phyloP scores from a whole-genome alignment of 2,113 vertebrate genomes.

The Antigone vipio region DNA sequence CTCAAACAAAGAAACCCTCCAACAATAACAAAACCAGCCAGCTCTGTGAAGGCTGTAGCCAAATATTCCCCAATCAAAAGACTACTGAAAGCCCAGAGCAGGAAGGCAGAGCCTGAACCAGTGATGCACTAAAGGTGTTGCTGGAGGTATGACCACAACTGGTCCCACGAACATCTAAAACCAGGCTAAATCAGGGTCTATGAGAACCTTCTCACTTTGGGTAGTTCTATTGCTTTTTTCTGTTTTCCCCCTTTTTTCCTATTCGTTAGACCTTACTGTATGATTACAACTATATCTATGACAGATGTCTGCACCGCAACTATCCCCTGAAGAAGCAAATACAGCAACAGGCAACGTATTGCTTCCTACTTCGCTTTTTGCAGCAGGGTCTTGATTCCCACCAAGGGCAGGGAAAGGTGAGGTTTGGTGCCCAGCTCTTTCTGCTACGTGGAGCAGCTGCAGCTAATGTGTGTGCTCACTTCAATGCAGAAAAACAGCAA shows the following conservation, averaged over 20 bases:
- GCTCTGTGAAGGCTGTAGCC: background rate
- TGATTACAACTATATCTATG: background rate
- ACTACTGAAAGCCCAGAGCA: background rate
- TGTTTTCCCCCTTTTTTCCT: fast-evolving
- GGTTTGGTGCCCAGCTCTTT: background rate
- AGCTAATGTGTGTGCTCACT: background rate
- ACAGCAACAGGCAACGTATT: no score
- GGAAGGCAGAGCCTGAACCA: background rate
- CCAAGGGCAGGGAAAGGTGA: background rate
- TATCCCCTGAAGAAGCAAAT: background rate
- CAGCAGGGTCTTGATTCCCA: background rate
- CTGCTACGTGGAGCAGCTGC: background rate
- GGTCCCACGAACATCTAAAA: background rate
- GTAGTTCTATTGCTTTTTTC: background rate
- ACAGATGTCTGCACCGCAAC: no score
- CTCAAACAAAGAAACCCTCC: fast-evolving
- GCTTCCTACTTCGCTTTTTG: background rate
- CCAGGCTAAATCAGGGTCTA: fast-evolving
- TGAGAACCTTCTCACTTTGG: background rate
- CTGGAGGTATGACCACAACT: no score
- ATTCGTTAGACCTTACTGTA: background rate
- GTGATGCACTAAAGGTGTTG: fast-evolving
- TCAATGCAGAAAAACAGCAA: background rate
- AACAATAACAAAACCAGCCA: background rate
- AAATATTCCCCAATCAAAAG: background rate